Evolutionary conservation across 2,113 vertebrate species (phyloP).

Genomic region (Thunnus thynnus): DNA sequence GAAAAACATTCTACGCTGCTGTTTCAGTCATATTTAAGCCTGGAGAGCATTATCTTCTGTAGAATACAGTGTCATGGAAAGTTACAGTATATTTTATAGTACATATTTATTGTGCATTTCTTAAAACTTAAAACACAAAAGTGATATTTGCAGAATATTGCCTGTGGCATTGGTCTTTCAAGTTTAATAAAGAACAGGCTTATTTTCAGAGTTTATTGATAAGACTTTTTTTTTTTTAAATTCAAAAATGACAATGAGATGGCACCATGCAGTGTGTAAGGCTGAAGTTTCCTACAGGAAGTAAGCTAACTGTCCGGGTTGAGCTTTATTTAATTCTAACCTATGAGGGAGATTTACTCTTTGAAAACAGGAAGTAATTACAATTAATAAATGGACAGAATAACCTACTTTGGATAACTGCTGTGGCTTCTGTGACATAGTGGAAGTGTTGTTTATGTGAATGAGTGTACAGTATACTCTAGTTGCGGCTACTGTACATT

Average conservation of each 20-base stretch:
- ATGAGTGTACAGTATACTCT: conserved; percentile 16
- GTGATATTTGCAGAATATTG: neutral
- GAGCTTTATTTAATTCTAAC: neutral
- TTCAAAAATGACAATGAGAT: conserved; percentile 24
- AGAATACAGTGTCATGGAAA: conserved; percentile 43
- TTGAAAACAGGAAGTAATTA: too few species aligned
- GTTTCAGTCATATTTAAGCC: conserved; percentile 33
- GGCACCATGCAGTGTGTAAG: conserved; percentile 70
- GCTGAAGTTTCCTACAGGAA: conserved; percentile 43
- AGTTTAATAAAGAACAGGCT: conserved; percentile 40
- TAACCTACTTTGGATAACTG: conserved; percentile 21
- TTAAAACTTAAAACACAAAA: conserved; percentile 32
- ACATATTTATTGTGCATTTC: conserved; percentile 31
- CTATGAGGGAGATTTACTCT: neutral
- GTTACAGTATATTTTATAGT: conserved; percentile 43
- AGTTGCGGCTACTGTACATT: conserved; percentile 39
- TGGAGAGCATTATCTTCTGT: conserved; percentile 7
- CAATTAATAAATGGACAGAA: too few species aligned
- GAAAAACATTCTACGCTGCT: conserved; percentile 32
- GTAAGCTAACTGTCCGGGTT: neutral
- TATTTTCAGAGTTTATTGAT: conserved; percentile 5
- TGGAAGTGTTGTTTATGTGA: neutral
- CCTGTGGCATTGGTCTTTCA: conserved; percentile 52
- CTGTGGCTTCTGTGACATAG: conserved; percentile 7
- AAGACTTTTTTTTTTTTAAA: conserved; percentile 6